Percentiles rank a stretch among this genome's conserved stretches.
These are phyloP conservation scores for Suricata suricatta DNA, from an alignment of 2,113 vertebrate genomes.

Conservation along the genomic window DNA sequence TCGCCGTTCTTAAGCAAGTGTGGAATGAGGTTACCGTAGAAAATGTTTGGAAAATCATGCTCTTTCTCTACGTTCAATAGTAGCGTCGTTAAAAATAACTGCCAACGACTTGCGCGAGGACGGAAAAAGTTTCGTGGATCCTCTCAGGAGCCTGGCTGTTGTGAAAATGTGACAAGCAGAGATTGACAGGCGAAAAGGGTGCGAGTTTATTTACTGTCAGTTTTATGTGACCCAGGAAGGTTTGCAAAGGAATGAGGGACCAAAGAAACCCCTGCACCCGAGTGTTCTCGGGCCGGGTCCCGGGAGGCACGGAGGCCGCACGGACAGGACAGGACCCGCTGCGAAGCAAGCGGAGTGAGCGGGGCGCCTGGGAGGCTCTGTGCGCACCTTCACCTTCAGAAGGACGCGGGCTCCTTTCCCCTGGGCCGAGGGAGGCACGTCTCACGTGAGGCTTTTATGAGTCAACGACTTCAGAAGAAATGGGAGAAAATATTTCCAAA, in stretches of 20 bases:
- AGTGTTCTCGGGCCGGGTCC: background rate
- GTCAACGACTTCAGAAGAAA: background rate
- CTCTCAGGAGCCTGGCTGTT: background rate
- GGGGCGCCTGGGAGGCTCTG: background rate
- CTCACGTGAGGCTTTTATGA: background rate
- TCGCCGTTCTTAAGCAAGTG: conserved; percentile 29
- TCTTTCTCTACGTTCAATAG: background rate
- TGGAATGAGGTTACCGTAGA: background rate
- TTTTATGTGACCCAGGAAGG: background rate
- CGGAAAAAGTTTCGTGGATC: background rate
- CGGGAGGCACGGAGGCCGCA: background rate
- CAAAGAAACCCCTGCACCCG: background rate
- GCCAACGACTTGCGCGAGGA: background rate
- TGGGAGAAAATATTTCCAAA: background rate
- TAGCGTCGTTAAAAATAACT: background rate
- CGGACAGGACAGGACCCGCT: background rate
- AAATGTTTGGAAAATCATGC: conserved; percentile 5
- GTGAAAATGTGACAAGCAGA: background rate
- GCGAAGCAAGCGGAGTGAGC: background rate
- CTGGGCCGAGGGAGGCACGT: background rate
- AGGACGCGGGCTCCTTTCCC: background rate
- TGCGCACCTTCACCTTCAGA: background rate
- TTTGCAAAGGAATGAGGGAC: background rate
- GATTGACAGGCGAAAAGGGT: background rate
- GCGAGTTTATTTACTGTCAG: background rate